Evolutionary conservation across 2,888 invertebrate genomes (phyloP), one percentile per base, ranked within the genome.

Genomic region (Synanthedon myopaeformis): DNA sequence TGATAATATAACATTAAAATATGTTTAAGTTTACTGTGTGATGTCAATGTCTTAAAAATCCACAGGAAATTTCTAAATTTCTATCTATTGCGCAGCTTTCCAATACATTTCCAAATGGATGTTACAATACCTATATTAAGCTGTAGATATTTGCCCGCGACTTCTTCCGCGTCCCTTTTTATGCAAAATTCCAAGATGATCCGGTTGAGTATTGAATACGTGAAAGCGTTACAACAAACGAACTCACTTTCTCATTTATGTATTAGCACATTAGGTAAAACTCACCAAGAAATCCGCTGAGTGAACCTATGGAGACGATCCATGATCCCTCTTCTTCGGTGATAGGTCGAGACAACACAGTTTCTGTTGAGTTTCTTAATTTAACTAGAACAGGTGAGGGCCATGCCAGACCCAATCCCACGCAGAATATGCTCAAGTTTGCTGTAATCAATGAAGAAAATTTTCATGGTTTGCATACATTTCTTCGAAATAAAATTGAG

Each of bases 331-430:
- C 74, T 3, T 71, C 69, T 0, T 68, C 69, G 0, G 75, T 74
- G 41, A 80, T 64, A 1, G 74, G 72, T 1, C 58, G 54, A 0
- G 66, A 42, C 1, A 80, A 59, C 0, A 71, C 63, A 0, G 74
- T 66, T 49, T 73, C 64, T 1, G 63, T 62, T 1, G 50, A 58
- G 55, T 76, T 65, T 1, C 63, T 57, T 0, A 81, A 59, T 60
- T 78, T 79, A 56, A 80, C 76, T 49, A 81, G 59, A 55, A 79
- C 72, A 0, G 81, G 80, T 0, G 80, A 80, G 0, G 77, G 63
- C 81, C 80, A 81, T 0, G 65, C 65, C 3, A 75, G 4, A 3
- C 72, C 72, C 52, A 80, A 53, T 0, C 79, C 79, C 1, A 68
- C 63, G 5, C 68, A 61, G 2, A 80, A 51, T 3, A 74, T 62